A percentile compares a stretch with the other conserved stretches of the same genome.
Conservation (phyloP, 2,888 invertebrate genomes). For the Carterocephalus palaemon region DNA sequence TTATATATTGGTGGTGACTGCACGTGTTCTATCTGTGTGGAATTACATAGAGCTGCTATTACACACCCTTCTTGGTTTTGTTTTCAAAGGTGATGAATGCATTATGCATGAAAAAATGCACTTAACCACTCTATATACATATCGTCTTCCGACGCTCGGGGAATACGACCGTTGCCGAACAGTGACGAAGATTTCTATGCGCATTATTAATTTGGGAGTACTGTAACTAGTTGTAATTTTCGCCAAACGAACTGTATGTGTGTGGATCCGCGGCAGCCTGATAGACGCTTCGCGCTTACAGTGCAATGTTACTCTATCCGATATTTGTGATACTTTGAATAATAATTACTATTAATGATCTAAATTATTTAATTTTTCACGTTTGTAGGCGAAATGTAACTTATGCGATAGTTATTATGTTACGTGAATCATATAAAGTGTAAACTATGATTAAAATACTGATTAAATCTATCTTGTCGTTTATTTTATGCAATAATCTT, state of each 20-base stretch:
- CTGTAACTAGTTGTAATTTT: constrained; percentile 32
- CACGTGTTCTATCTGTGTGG: no score
- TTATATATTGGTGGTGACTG: no score
- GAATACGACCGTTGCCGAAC: no score
- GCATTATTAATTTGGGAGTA: constrained; percentile 27
- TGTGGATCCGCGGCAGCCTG: constrained; percentile 32
- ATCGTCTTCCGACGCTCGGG: no score
- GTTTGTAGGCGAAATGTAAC: constrained; percentile 69
- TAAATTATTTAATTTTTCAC: constrained; percentile 79
- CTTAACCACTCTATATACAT: no score
- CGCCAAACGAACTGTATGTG: constrained; percentile 28
- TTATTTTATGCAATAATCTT: constrained; percentile 31
- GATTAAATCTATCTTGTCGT: constrained; percentile 54
- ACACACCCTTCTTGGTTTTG: no score
- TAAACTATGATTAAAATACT: constrained; percentile 69
- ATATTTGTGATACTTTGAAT: constrained; percentile 77
- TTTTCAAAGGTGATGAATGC: no score
- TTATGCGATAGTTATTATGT: constrained; percentile 64
- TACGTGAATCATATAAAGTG: constrained; percentile 65
- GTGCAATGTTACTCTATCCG: constrained; percentile 71
- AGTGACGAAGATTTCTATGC: no score
- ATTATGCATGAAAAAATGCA: no score
- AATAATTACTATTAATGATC: constrained; percentile 74
- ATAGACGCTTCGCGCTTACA: constrained; percentile 71
- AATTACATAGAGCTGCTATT: no score